Conservation (phyloP, 2,113 vertebrate species). For the Antennarius striatus region DNA sequence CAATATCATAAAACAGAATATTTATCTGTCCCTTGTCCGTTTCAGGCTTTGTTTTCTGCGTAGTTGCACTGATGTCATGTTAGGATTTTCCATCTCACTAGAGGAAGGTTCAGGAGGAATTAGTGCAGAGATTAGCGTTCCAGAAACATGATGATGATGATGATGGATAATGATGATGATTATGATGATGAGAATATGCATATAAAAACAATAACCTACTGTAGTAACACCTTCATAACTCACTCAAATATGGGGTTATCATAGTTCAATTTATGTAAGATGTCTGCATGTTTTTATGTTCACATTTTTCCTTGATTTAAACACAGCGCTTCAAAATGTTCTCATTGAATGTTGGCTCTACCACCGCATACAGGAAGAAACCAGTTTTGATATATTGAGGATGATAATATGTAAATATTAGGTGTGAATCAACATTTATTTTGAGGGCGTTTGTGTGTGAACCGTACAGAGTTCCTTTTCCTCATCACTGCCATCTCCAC, state of each 20-base stretch:
- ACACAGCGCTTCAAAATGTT: background rate
- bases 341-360: background rate
- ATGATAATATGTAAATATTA: too few relatives aligned
- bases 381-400: too few relatives aligned
- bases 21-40: slow-evolving; percentile 33
- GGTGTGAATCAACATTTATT: too few relatives aligned
- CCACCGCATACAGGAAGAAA: too few relatives aligned
- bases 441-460: background rate
- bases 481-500: slow-evolving; percentile 77
- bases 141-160: slow-evolving; percentile 31
- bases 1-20: slow-evolving; percentile 42
- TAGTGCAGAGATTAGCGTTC: slow-evolving; percentile 38
- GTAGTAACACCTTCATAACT: too few relatives aligned
- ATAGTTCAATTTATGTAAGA: too few relatives aligned
- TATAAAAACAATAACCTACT: too few relatives aligned
- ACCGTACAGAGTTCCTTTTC: slow-evolving; percentile 69
- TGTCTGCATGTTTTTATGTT: too few relatives aligned
- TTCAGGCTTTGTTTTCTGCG: slow-evolving; percentile 37
- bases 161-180: background rate
- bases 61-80: slow-evolving; percentile 31
- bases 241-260: too few relatives aligned
- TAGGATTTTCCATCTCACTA: slow-evolving; percentile 27
- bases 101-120: slow-evolving; percentile 40
- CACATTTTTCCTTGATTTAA: background rate
- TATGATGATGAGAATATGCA: too few relatives aligned